A percentile compares a stretch with the other conserved stretches of the same genome.
Evolutionary conservation across 2,113 vertebrate genomes (phyloP).

Genomic region (Alouatta palliata): DNA sequence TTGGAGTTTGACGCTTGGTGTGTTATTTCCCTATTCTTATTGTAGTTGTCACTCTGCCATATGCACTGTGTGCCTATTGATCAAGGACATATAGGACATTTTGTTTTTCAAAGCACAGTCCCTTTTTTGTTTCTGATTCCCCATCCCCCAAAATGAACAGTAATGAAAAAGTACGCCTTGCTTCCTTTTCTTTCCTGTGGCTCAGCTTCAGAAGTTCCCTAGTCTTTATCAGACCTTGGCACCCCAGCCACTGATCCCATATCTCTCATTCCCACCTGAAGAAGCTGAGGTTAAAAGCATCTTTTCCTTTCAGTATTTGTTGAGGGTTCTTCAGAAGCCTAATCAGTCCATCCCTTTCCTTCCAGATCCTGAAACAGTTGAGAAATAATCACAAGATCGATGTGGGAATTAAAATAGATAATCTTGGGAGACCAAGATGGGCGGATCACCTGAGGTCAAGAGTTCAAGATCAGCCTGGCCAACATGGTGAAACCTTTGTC

Average conservation of each 20-base stretch:
- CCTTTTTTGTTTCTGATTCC: background rate
- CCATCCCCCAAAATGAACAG: background rate
- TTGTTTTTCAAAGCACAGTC: constrained; percentile 22
- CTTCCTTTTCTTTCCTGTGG: background rate
- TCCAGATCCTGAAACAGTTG: background rate
- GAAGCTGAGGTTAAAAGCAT: background rate
- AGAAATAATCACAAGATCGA: background rate
- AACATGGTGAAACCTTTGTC: no score
- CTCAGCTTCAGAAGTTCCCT: background rate
- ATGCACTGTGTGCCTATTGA: background rate
- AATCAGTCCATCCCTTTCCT: background rate
- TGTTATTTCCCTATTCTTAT: constrained; percentile 1
- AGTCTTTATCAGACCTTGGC: background rate
- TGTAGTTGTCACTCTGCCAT: background rate
- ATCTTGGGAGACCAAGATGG: background rate
- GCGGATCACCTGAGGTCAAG: no score
- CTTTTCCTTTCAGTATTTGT: background rate
- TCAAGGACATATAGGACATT: background rate
- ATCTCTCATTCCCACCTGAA: background rate
- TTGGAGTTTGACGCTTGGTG: background rate
- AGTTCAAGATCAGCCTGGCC: no score
- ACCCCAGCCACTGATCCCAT: no score
- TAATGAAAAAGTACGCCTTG: background rate
- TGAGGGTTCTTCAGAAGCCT: background rate
- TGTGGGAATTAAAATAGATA: background rate